Conservation (phyloP, 2,888 invertebrate species). For the Drosophila paramelanica region DNA sequence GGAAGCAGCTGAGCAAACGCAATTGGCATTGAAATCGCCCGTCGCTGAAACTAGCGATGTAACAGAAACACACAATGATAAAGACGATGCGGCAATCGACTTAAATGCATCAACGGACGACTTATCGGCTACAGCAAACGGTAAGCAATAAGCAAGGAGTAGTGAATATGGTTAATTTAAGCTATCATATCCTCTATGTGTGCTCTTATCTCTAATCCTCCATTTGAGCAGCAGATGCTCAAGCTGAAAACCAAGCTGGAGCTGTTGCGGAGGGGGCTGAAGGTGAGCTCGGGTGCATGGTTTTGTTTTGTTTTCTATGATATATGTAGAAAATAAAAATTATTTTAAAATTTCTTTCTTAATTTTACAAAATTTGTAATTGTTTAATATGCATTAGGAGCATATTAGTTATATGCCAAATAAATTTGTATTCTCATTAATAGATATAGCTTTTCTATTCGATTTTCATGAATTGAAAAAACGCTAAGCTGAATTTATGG, state of each 20-base stretch:
- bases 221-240: constrained; percentile 69
- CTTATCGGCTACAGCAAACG: constrained; percentile 33
- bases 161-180: constrained; percentile 14
- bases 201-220: constrained; percentile 13
- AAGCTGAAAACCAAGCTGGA: constrained; percentile 74
- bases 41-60: constrained; percentile 12
- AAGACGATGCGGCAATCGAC: constrained; percentile 10
- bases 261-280: constrained; percentile 55
- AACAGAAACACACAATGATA: constrained; percentile 36
- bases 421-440: too few species aligned
- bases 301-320: neutral
- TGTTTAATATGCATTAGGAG: too few species aligned
- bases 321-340: too few species aligned
- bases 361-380: too few species aligned
- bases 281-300: constrained; percentile 66
- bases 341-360: too few species aligned
- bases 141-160: constrained; percentile 36
- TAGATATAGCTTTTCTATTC: neutral
- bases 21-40: constrained; percentile 45
- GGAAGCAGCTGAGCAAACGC: constrained; percentile 62
- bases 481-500: neutral
- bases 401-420: too few species aligned
- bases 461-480: neutral
- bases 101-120: constrained; percentile 39
- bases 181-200: constrained; percentile 25